A percentile compares a stretch with the other conserved stretches of the same genome.
Conservation (phyloP, 2,113 vertebrate genomes). For the Actenoides lindsayi region DNA sequence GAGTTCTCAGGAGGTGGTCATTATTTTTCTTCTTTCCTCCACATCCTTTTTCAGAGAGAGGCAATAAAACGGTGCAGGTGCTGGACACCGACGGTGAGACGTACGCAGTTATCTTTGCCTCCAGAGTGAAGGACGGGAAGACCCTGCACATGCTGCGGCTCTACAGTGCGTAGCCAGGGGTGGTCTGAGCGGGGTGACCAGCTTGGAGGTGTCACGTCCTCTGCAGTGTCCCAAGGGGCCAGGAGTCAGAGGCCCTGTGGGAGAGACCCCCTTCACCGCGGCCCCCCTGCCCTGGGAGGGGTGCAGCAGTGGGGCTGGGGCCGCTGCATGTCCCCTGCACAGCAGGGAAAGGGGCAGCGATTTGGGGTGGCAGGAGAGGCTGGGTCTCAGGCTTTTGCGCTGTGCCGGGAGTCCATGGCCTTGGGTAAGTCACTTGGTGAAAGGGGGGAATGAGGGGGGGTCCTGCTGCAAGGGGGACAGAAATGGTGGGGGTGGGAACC, state of each 20-base stretch:
- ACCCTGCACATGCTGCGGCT: conserved; percentile 28
- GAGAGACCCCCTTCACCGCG: background rate
- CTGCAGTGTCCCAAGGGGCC: background rate
- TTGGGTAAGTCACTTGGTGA: background rate
- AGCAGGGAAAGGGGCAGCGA: background rate
- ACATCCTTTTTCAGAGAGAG: background rate
- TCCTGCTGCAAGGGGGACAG: background rate
- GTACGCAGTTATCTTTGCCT: background rate
- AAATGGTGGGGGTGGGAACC: background rate
- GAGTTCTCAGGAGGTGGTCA: background rate
- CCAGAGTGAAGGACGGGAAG: background rate
- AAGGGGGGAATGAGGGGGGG: background rate
- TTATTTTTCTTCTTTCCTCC: background rate
- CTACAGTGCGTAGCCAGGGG: conserved; percentile 35
- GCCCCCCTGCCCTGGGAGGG: background rate
- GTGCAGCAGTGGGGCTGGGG: fast-evolving
- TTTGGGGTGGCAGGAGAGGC: background rate
- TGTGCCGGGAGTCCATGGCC: background rate
- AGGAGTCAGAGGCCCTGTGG: fast-evolving
- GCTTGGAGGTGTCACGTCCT: background rate
- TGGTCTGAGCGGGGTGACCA: fast-evolving
- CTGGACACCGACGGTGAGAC: background rate
- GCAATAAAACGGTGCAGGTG: background rate
- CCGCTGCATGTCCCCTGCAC: background rate
- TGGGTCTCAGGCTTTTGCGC: background rate